Evolutionary conservation across 1,140 invertebrate genomes (phyloP), one percentile per base, ranked within the genome.

Genomic region (Penaeus japonicus): DNA sequence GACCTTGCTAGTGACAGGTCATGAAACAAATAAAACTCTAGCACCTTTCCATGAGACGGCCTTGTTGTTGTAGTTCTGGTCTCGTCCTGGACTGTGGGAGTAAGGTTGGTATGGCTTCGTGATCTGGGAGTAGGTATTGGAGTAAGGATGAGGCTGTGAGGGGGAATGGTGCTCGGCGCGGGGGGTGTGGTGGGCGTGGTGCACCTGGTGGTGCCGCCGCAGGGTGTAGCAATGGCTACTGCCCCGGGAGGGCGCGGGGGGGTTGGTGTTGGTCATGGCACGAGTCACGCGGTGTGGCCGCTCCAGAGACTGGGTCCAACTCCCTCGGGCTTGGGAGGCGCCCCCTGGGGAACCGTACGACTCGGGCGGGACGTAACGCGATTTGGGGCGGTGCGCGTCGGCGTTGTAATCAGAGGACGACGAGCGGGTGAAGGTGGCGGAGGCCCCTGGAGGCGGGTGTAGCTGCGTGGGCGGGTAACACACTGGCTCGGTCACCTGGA

Each of bases 21-120:
- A 32, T 86, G 55, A 86, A 85, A 86, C 39, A 78, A 77, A 86
- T 53, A 86, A 47, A 47, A 62, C 80, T 80, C 88, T 92, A 93
- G 94, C 94, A 96, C 96, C 95, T 96, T 96, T 94, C 91, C 96
- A 96, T 91, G 94, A 96, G 92, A 96, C 95, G 85, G 82, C 90
- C 90, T 90, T 90, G 95, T 95, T 90, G 95, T 55, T 79, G 87
- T 79, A 84, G 89, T 57, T 88, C 87, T 81, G 86, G 30, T 81
- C 88, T 77, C 86, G 79, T 78, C 84, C 79, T 32, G 85, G 79
- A 78, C 54, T 91, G 80, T 47, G 90, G 88, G 73, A 73, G 62
- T 89, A 84, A 30, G 86, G 57, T 84, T 89, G 86, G 80, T 81
- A 82, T 24, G 86, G 83, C 27, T 85, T 62, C 70, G 87, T 47